phyloP scores from a whole-genome alignment of 2,113 vertebrate species.

The Catharus minimus region DNA sequence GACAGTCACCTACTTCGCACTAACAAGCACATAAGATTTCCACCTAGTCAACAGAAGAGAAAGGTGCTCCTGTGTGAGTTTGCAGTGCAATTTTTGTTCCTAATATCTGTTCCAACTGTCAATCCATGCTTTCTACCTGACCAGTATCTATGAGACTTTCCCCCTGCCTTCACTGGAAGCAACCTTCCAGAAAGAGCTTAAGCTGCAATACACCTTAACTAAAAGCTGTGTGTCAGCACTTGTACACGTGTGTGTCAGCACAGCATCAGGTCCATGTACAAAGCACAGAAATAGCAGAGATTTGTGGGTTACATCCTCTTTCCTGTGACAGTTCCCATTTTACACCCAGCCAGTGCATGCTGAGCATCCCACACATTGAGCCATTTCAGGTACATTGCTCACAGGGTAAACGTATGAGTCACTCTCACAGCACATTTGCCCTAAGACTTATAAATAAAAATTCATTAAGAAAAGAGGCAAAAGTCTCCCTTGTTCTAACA shows the following conservation, averaged over 20 bases:
- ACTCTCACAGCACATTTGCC: neutral
- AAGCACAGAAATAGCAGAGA: neutral
- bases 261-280: neutral
- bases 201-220: neutral
- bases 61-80: neutral
- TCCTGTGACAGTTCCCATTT: neutral
- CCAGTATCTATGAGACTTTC: neutral
- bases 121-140: neutral
- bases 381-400: neutral
- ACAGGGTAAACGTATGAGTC: neutral
- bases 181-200: neutral
- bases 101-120: neutral
- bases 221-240: neutral
- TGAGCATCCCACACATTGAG: neutral
- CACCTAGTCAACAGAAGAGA: neutral
- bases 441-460: neutral
- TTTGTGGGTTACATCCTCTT: neutral
- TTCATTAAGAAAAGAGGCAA: neutral
- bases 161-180: neutral
- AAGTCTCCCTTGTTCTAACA: neutral
- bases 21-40: neutral
- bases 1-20: neutral
- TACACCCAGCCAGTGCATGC: rapidly evolving
- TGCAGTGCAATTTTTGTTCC: neutral
- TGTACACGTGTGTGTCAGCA: neutral